These are phyloP conservation scores for Schizothorax lantsangensis DNA, from an alignment of 2,797 vertebrate species.

Conservation along the genomic window DNA sequence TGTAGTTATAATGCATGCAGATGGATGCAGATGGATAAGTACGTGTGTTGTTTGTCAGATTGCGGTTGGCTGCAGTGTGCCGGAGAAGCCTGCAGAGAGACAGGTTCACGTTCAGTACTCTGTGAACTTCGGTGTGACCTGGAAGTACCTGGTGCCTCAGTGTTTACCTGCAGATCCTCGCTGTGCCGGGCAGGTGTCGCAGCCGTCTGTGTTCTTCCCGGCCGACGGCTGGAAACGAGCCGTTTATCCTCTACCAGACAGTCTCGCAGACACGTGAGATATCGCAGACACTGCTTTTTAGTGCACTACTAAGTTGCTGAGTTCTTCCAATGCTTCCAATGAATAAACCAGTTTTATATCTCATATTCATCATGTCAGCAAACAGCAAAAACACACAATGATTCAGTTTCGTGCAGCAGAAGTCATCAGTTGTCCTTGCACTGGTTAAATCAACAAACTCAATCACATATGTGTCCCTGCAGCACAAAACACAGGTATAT, in stretches of 20 bases:
- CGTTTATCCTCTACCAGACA: constrained; percentile 90
- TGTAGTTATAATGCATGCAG: not conserved
- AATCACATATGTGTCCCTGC: no score
- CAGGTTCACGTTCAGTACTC: constrained; percentile 96
- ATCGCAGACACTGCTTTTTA: not conserved
- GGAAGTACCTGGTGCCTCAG: constrained; percentile 96
- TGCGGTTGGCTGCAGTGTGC: constrained; percentile 89
- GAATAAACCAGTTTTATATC: not conserved
- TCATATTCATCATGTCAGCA: no score
- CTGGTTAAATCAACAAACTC: no score
- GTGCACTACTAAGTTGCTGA: not conserved
- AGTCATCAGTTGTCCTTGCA: no score
- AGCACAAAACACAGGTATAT: no score
- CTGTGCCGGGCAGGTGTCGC: constrained; percentile 92
- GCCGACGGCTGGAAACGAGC: constrained; percentile 93
- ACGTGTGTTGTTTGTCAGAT: constrained; percentile 76
- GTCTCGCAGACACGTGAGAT: constrained; percentile 90
- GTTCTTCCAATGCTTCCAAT: not conserved
- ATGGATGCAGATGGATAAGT: not conserved
- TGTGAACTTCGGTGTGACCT: constrained; percentile 94
- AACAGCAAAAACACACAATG: no score
- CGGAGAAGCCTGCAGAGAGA: constrained; percentile 88
- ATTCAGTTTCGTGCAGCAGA: no score
- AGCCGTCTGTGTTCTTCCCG: constrained; percentile 96
- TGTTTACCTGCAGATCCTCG: constrained; percentile 95